Percentiles rank a stretch among this genome's conserved stretches.
phyloP scores from a whole-genome alignment of 2,797 vertebrate genomes.

The Rhabdomys pumilio region DNA sequence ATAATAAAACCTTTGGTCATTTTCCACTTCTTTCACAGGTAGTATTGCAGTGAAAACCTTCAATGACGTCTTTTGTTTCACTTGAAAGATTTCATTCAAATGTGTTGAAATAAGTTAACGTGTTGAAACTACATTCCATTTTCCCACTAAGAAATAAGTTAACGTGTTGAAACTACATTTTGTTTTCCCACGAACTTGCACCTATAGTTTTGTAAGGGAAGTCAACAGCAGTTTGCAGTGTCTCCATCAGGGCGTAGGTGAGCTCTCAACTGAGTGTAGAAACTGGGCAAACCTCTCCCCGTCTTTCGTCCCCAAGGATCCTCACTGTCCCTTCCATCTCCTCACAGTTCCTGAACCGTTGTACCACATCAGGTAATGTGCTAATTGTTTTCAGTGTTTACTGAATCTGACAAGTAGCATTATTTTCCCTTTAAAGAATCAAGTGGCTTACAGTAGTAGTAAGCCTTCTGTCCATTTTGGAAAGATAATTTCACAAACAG shows the following conservation, averaged over 20 bases:
- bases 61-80: background rate
- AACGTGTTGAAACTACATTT: too few relatives aligned
- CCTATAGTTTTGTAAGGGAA: background rate
- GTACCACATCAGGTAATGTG: background rate
- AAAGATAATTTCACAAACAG: background rate
- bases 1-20: conserved; percentile 30
- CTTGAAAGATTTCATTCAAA: conserved; percentile 37
- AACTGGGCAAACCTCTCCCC: background rate
- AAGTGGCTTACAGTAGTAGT: background rate
- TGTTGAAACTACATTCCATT: background rate
- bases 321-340: background rate
- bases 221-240: background rate
- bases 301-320: background rate
- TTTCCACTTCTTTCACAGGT: conserved; percentile 12
- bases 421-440: background rate
- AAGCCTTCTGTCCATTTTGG: background rate
- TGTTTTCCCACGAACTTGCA: background rate
- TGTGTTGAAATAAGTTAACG: background rate
- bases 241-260: background rate
- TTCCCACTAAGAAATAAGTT: too few relatives aligned
- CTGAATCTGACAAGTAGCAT: background rate
- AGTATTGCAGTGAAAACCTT: background rate
- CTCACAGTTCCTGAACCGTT: background rate
- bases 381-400: background rate
- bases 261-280: background rate